A percentile compares a stretch with the other conserved stretches of the same genome.
These are phyloP conservation scores for Caracal caracal DNA, from an alignment of 2,113 vertebrate species.

Conservation along the genomic window DNA sequence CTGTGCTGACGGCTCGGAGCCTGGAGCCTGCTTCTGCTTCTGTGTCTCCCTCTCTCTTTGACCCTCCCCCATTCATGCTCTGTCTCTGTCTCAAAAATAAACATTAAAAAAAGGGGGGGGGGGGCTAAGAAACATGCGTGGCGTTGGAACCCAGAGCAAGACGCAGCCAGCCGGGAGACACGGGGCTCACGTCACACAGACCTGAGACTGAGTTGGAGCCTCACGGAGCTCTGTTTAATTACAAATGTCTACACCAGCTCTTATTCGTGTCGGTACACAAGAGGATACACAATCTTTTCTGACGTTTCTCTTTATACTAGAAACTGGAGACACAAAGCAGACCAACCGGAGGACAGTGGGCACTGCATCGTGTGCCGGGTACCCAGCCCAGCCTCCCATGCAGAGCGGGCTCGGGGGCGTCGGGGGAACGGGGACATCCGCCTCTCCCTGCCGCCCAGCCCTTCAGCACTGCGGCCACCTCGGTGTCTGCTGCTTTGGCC, in stretches of 20 bases:
- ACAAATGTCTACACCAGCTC: not conserved
- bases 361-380: fast-evolving
- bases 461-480: not conserved
- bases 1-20: too few relatives aligned
- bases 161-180: not conserved
- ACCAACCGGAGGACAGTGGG: not conserved
- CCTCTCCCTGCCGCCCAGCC: not conserved
- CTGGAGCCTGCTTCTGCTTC: too few relatives aligned
- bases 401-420: too few relatives aligned
- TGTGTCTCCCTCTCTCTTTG: too few relatives aligned
- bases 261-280: not conserved
- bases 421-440: too few relatives aligned
- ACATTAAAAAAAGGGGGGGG: too few relatives aligned
- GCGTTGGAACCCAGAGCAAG: not conserved
- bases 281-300: not conserved
- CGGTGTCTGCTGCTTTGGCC: not conserved
- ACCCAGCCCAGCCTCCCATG: too few relatives aligned
- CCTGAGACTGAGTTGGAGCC: too few relatives aligned
- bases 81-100: too few relatives aligned
- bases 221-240: not conserved
- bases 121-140: not conserved
- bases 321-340: not conserved
- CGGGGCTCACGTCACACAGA: fast-evolving
- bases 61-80: too few relatives aligned
- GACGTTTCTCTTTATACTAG: not conserved